These are phyloP conservation scores for Nomada hirtipes DNA, from an alignment of 2,888 invertebrate genomes.

Conservation along the genomic window DNA sequence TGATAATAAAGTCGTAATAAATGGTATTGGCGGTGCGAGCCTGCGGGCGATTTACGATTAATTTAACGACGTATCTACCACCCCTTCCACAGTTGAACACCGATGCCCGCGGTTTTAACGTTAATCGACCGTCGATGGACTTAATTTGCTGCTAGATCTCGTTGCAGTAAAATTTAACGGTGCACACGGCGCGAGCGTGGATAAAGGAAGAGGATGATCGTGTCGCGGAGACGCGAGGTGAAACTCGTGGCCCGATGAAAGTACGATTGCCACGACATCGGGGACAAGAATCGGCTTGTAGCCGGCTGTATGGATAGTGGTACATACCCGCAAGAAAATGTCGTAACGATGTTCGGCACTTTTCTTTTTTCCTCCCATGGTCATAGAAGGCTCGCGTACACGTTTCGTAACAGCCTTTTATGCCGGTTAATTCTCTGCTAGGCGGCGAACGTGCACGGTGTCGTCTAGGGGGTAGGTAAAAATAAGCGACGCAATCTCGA, in stretches of 20 bases:
- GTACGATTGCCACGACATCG: slow-evolving; percentile 62
- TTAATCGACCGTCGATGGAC: slow-evolving; percentile 33
- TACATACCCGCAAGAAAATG: slow-evolving; percentile 63
- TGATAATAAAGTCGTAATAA: slow-evolving; percentile 49
- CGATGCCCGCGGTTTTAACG: background rate
- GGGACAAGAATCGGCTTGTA: slow-evolving; percentile 67
- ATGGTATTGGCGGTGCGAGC: slow-evolving; percentile 15
- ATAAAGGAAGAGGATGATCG: slow-evolving; percentile 46
- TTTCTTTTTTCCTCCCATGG: slow-evolving; percentile 48
- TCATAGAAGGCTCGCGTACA: slow-evolving; percentile 50
- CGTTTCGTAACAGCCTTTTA: slow-evolving; percentile 64
- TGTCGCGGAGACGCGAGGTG: slow-evolving; percentile 14
- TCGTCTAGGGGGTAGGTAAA: background rate
- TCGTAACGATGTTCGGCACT: slow-evolving; percentile 63
- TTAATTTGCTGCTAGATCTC: slow-evolving; percentile 59
- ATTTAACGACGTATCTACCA: slow-evolving; percentile 21
- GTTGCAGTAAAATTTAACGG: slow-evolving; percentile 57
- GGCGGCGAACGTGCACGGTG: slow-evolving; percentile 20
- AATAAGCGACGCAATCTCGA: slow-evolving; percentile 40
- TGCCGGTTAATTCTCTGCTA: slow-evolving; percentile 51
- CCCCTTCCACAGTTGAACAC: background rate
- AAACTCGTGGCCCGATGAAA: slow-evolving; percentile 59
- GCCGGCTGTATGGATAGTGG: slow-evolving; percentile 47
- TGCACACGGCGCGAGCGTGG: slow-evolving; percentile 25
- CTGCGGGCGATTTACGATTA: slow-evolving; percentile 27